These are phyloP conservation scores for Dermatophagoides farinae DNA, from an alignment of 1,140 invertebrate genomes.

Conservation along the genomic window DNA sequence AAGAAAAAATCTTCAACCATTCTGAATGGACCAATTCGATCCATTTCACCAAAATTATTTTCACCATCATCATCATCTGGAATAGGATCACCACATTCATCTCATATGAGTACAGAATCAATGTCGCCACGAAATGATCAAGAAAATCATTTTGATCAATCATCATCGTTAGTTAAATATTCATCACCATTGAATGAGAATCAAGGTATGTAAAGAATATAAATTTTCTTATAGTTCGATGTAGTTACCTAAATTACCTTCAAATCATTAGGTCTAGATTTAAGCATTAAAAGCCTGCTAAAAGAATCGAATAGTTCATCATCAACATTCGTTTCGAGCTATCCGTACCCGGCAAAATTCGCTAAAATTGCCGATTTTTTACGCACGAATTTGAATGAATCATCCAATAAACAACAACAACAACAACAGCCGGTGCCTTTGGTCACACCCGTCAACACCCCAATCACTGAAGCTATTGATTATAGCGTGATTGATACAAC, in stretches of 20 bases:
- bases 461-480: not conserved
- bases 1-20: slow-evolving; percentile 41
- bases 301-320: slow-evolving; percentile 4
- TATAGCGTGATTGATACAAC: not conserved
- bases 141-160: not conserved
- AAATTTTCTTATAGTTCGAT: too few species aligned
- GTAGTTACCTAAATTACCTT: too few species aligned
- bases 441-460: not conserved
- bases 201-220: slow-evolving; percentile 8
- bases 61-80: not conserved
- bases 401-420: not conserved
- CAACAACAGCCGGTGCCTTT: not conserved
- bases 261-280: slow-evolving; percentile 16
- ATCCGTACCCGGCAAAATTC: not conserved
- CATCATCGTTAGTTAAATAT: not conserved
- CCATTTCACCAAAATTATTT: slow-evolving; percentile 10
- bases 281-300: slow-evolving; percentile 17
- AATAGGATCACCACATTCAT: slow-evolving; percentile 3
- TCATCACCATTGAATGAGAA: not conserved
- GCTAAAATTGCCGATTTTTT: slow-evolving; percentile 6
- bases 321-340: not conserved
- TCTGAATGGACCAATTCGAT: not conserved
- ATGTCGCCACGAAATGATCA: slow-evolving; percentile 1
- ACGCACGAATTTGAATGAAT: not conserved
- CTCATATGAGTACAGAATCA: not conserved